These are phyloP conservation scores for Indicator indicator DNA, from an alignment of 2,113 vertebrate genomes.

Conservation along the genomic window DNA sequence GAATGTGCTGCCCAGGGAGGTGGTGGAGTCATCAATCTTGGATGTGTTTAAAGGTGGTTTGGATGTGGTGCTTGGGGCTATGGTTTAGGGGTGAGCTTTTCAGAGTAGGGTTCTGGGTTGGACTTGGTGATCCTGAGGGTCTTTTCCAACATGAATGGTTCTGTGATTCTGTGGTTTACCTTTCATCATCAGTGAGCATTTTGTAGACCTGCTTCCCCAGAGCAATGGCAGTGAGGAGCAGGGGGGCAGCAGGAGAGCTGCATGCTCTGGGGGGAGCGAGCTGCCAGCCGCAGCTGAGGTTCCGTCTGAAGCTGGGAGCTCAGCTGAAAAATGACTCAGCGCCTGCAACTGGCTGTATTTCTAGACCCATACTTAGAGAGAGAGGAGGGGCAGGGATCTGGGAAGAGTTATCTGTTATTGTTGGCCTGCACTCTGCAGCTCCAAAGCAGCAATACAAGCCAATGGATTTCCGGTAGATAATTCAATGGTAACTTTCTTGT, in stretches of 20 bases:
- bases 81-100: too few species aligned
- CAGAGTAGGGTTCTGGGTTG: too few species aligned
- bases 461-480: constrained; percentile 43
- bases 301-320: not conserved
- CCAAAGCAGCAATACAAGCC: constrained; percentile 24
- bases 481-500: constrained; percentile 40
- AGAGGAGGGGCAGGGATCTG: not conserved
- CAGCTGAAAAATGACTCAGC: not conserved
- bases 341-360: not conserved
- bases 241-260: not conserved
- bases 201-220: not conserved
- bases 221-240: not conserved
- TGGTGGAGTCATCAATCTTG: too few species aligned
- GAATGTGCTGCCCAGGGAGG: too few species aligned
- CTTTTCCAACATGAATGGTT: too few species aligned
- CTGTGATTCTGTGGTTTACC: not conserved
- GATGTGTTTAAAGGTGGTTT: too few species aligned
- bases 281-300: not conserved
- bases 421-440: not conserved
- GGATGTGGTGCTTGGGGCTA: too few species aligned
- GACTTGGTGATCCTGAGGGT: too few species aligned
- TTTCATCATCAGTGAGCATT: constrained; percentile 36
- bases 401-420: constrained; percentile 4
- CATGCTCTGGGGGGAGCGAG: not conserved
- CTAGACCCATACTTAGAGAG: not conserved